Evolutionary conservation across 2,888 invertebrate genomes (phyloP).

Genomic region (Chrysolina haemoptera): DNA sequence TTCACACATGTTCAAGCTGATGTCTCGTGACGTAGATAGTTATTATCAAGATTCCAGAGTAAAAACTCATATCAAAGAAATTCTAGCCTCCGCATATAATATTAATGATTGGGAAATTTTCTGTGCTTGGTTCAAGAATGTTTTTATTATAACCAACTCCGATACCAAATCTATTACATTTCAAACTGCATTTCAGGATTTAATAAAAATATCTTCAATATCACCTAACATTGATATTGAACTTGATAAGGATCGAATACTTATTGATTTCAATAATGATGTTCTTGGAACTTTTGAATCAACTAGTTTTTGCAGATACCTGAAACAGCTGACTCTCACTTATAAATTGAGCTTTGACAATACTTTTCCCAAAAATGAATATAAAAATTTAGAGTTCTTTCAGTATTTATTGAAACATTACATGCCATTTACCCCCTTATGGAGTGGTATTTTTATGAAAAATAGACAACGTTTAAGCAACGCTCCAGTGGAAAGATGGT

Average conservation of each 20-base stretch:
- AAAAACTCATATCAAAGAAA: conserved; percentile 27
- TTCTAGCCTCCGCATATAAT: conserved; percentile 24
- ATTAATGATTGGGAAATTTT: conserved; percentile 22
- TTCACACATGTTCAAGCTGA: conserved; percentile 31
- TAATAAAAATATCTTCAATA: conserved; percentile 26
- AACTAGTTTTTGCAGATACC: too few relatives aligned
- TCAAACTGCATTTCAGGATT: conserved; percentile 16
- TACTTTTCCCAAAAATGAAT: neutral
- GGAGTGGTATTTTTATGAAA: conserved; percentile 23
- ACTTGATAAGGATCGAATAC: too few relatives aligned
- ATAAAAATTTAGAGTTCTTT: conserved; percentile 13
- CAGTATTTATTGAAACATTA: neutral
- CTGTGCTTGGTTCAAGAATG: conserved; percentile 22
- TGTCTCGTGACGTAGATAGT: conserved; percentile 30
- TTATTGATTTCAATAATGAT: neutral
- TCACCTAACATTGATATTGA: neutral
- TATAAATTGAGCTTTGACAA: too few relatives aligned
- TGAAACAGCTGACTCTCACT: too few relatives aligned
- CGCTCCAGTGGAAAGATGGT: conserved; percentile 29
- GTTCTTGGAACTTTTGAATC: conserved; percentile 5
- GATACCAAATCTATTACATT: conserved; percentile 5
- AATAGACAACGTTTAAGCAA: conserved; percentile 17
- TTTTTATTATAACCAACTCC: conserved; percentile 18
- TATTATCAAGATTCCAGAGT: conserved; percentile 11
- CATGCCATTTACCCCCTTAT: conserved; percentile 8